Evolutionary conservation across 2,113 vertebrate species (phyloP), one percentile per base, ranked within the genome.

Genomic region (Craseonycteris thonglongyai): DNA sequence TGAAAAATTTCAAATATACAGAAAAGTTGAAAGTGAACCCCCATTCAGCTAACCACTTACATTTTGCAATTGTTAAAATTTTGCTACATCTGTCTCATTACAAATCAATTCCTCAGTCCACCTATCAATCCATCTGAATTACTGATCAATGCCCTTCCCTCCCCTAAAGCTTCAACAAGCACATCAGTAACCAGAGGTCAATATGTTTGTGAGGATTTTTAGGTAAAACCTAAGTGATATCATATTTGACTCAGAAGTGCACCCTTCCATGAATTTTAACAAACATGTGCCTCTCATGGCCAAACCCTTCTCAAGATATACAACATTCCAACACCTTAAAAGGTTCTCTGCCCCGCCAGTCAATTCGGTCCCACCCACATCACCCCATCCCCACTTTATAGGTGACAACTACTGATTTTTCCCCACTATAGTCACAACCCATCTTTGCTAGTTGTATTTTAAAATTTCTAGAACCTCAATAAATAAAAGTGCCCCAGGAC

Each of bases 381-480:
- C 75, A 68, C 42, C 28, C 54, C 45, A 61, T 3, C 40, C 18
- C 30, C n/a, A 69, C 0, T 42, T 14, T 42, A 26, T 1, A 58
- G 40, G 42, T 24, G 72, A 40, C 33, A 40, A 28, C 47, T 81
- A 28, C 21, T 63, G 33, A 66, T 65, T 54, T 40, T n/a, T 54
- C 74, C 66, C 35, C n/a, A 28, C n/a, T 7, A 40, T 12, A 51
- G 56, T 72, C 26, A 68, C 58, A 78, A 59, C 33, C 22, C 22
- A 65, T 30, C 84, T 96, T 65, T 78, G 30, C 35, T 85, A 40
- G 30, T 65, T 75, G 4, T 58, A 71, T 85, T 35, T 74, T 88
- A 68, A 74, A 68, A 38, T 19, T 65, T 14, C 45, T 74, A 9
- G 47, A 91, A 89, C 13, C 22, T 76, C 5, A 42, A 38, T 49